These are phyloP conservation scores for Cepaea hortensis DNA, from an alignment of 2,888 invertebrate genomes.

Conservation along the genomic window DNA sequence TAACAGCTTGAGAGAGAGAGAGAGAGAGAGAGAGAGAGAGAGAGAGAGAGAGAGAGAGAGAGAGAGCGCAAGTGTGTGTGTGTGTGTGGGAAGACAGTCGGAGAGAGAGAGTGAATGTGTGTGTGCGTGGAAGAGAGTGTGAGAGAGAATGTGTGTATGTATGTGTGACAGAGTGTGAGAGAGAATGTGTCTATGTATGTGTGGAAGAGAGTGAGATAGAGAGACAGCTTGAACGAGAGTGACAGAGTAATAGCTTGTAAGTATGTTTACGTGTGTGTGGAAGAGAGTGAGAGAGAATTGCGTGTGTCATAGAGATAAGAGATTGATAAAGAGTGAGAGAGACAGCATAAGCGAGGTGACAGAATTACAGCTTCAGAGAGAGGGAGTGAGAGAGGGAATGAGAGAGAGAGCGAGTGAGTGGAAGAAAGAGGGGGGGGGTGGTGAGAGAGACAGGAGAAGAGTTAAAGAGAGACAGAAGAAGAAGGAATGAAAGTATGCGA, in stretches of 20 bases:
- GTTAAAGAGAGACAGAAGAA: neutral
- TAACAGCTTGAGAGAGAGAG: no score
- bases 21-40: neutral
- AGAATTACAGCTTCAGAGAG: neutral
- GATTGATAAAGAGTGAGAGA: neutral
- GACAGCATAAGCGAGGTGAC: neutral
- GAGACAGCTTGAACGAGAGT: neutral
- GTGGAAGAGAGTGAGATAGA: neutral
- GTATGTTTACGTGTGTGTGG: neutral
- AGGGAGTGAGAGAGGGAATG: neutral
- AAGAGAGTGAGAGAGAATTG: neutral
- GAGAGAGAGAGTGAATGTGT: neutral
- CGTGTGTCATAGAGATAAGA: neutral
- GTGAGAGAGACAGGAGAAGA: neutral
- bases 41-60: neutral
- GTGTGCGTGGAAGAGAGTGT: neutral
- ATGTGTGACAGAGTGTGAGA: neutral
- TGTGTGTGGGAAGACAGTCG: neutral
- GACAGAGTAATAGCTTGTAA: neutral
- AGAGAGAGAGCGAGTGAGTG: neutral
- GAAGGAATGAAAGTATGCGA: constrained; percentile 7
- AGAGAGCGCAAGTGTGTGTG: neutral
- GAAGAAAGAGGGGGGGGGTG: neutral
- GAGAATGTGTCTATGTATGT: neutral
- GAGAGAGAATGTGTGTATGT: constrained; percentile 7